phyloP scores from a whole-genome alignment of 2,113 vertebrate genomes.

The Meles meles region DNA sequence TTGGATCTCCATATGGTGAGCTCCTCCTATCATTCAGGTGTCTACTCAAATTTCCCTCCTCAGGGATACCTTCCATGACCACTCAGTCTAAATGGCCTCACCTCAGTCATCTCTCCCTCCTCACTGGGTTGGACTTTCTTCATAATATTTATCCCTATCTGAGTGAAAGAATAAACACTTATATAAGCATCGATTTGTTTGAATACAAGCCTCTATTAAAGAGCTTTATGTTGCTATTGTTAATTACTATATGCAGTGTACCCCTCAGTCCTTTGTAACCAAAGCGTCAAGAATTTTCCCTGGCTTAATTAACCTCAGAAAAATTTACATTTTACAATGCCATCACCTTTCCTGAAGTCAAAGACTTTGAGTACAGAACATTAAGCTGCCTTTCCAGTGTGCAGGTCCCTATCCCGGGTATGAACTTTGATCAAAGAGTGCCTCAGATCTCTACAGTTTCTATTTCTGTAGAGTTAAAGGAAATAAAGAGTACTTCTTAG shows the following conservation, averaged over 20 bases:
- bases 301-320: background rate
- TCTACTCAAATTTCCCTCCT: background rate
- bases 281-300: background rate
- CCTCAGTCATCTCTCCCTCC: background rate
- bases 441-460: background rate
- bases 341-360: background rate
- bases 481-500: background rate
- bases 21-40: background rate
- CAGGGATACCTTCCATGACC: background rate
- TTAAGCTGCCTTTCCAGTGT: background rate
- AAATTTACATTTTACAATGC: background rate
- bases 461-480: background rate
- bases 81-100: background rate
- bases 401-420: background rate
- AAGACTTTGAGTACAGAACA: background rate
- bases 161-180: background rate
- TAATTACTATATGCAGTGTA: background rate
- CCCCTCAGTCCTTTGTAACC: conserved; percentile 5
- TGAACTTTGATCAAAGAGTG: background rate
- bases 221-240: background rate
- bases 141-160: background rate
- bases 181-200: background rate
- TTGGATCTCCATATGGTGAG: background rate
- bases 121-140: background rate
- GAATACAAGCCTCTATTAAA: background rate